These are phyloP conservation scores for Phaenicophaeus curvirostris DNA, from an alignment of 2,797 vertebrate species.

Conservation along the genomic window DNA sequence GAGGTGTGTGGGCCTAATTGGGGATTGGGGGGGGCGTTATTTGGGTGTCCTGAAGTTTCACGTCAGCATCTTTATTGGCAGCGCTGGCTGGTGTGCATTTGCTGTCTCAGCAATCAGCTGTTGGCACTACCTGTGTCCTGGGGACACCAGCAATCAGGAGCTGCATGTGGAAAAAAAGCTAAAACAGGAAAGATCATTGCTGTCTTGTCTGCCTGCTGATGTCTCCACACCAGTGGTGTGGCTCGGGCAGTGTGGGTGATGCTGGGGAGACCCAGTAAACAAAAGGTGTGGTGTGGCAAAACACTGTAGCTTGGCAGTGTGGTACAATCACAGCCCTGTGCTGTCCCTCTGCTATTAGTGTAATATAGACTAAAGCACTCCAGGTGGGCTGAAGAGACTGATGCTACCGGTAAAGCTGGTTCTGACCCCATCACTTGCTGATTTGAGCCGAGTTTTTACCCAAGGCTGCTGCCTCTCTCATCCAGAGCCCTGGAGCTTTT, in stretches of 20 bases:
- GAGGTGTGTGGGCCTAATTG: neutral
- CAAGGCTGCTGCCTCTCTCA: neutral
- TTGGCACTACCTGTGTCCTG: neutral
- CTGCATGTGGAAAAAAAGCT: neutral
- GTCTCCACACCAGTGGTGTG: neutral
- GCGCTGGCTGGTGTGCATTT: neutral
- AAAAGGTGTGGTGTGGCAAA: neutral
- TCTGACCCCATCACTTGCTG: neutral
- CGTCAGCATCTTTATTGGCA: fast-evolving
- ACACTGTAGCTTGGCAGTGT: neutral
- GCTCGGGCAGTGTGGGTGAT: neutral
- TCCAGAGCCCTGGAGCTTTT: neutral
- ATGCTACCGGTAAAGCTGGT: neutral
- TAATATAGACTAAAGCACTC: neutral
- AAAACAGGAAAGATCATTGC: neutral
- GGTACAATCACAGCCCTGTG: neutral
- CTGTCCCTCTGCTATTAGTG: neutral
- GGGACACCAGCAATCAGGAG: neutral
- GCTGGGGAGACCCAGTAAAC: neutral
- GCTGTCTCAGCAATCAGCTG: fast-evolving
- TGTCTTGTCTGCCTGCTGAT: neutral
- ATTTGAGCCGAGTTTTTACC: neutral
- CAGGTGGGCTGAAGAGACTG: neutral
- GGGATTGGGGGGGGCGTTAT: neutral
- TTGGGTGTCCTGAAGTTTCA: neutral